These are phyloP conservation scores for Hemaris fuciformis DNA, from an alignment of 2,888 invertebrate genomes.

Conservation along the genomic window DNA sequence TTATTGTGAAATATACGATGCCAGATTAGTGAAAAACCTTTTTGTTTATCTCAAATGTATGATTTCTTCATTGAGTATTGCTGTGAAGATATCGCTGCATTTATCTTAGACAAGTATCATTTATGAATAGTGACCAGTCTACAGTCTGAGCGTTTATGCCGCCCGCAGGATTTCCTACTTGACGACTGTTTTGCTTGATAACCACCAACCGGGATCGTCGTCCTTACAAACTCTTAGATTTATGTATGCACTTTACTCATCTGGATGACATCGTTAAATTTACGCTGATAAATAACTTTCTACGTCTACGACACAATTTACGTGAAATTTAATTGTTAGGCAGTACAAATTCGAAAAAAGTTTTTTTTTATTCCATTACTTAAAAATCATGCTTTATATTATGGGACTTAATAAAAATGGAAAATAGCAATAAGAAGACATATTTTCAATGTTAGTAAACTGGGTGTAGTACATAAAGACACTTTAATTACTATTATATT, in stretches of 20 bases:
- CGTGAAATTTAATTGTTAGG: background rate
- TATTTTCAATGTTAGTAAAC: background rate
- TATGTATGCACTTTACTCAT: background rate
- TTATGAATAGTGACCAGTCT: background rate
- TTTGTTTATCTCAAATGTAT: too few relatives aligned
- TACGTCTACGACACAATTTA: background rate
- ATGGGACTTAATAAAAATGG: too few relatives aligned
- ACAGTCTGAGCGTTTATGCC: background rate
- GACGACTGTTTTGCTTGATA: slow-evolving; percentile 8
- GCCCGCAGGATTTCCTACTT: slow-evolving; percentile 3
- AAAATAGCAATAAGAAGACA: background rate
- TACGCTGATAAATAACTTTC: background rate
- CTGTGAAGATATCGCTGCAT: background rate
- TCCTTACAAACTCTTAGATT: background rate
- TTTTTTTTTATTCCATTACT: too few relatives aligned
- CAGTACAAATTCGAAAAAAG: too few relatives aligned
- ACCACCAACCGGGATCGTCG: background rate
- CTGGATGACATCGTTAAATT: background rate
- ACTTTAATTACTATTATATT: background rate
- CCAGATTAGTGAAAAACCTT: too few relatives aligned
- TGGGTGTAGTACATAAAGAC: too few relatives aligned
- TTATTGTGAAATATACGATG: too few relatives aligned
- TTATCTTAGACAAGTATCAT: background rate
- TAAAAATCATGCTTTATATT: too few relatives aligned
- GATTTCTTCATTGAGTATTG: too few relatives aligned